phyloP scores from a whole-genome alignment of 1,140 invertebrate genomes.

The Arion vulgaris region DNA sequence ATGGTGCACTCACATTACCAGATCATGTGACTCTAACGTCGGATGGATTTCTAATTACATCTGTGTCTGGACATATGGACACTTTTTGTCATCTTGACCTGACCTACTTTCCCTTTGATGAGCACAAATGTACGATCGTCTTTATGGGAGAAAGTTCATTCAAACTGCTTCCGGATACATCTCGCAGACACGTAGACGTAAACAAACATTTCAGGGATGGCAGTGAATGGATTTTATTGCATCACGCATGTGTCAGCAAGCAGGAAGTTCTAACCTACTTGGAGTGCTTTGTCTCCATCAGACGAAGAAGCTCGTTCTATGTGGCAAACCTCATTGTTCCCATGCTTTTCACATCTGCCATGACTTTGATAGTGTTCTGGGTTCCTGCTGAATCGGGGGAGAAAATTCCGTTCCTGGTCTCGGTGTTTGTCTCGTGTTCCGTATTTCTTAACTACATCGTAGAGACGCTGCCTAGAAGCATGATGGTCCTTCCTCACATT shows the following conservation, averaged over 20 bases:
- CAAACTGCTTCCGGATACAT: background rate
- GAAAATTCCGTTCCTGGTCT: slow-evolving; percentile 8
- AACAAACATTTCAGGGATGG: background rate
- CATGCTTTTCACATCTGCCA: slow-evolving; percentile 8
- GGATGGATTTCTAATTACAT: background rate
- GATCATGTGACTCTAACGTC: background rate
- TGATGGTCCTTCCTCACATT: background rate
- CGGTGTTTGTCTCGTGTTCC: slow-evolving; percentile 1
- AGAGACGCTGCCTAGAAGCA: background rate
- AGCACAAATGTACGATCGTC: slow-evolving; percentile 7
- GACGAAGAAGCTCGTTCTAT: background rate
- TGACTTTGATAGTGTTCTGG: slow-evolving; percentile 16
- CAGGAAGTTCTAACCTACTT: background rate
- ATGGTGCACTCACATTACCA: background rate
- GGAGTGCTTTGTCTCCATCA: background rate
- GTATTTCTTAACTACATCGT: slow-evolving; percentile 20
- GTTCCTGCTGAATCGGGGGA: slow-evolving; percentile 9
- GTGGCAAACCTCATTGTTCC: slow-evolving; percentile 17
- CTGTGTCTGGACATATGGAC: background rate
- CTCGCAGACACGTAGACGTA: background rate
- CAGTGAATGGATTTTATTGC: background rate
- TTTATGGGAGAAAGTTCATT: background rate
- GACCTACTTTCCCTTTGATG: slow-evolving; percentile 21
- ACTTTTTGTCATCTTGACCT: background rate
- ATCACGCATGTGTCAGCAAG: background rate